Conservation (phyloP, 2,797 vertebrate genomes). For the Propithecus perrieri region DNA sequence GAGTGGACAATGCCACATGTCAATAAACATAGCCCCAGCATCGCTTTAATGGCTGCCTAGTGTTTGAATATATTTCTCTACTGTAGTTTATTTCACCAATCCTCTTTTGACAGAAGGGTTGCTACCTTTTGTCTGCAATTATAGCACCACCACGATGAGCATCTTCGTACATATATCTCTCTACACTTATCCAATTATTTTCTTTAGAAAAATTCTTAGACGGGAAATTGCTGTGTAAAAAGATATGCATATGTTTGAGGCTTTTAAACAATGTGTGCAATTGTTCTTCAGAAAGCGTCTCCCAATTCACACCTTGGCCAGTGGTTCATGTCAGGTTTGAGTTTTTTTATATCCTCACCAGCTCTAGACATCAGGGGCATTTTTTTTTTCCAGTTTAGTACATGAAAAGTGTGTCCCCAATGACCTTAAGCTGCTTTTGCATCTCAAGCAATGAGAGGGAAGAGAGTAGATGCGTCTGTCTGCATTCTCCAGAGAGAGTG, state of each 20-base stretch:
- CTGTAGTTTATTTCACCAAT: background rate
- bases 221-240: background rate
- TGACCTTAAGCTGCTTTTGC: background rate
- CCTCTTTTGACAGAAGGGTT: background rate
- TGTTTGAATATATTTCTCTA: background rate
- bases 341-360: background rate
- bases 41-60: background rate
- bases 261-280: background rate
- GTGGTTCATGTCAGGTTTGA: background rate
- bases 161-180: background rate
- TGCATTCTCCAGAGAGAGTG: background rate
- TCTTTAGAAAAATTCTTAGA: background rate
- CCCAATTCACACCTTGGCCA: background rate
- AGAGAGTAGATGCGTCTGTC: rapidly evolving
- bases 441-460: background rate
- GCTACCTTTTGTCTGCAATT: background rate
- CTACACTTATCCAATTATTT: background rate
- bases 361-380: too few relatives aligned
- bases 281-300: background rate
- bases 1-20: too few relatives aligned
- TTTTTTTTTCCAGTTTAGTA: background rate
- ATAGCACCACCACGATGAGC: rapidly evolving
- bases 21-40: rapidly evolving
- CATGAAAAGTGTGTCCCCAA: background rate
- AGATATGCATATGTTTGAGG: background rate